Evolutionary conservation across 2,113 vertebrate species (phyloP).

Genomic region (Neolamprologus kungweensis): DNA sequence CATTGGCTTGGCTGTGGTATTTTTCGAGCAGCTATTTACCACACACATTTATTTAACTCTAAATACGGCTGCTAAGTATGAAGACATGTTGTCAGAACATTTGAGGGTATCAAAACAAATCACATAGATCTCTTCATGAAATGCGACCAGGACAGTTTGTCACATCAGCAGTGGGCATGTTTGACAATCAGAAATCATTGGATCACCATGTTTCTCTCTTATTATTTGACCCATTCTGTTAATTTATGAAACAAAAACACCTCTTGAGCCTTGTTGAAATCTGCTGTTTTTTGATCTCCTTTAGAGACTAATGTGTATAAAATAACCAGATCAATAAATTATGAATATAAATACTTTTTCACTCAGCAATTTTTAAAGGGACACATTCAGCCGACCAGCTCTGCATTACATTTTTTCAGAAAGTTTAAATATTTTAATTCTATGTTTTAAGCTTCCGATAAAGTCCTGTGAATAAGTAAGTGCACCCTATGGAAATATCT

Average conservation of each 20-base stretch:
- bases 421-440: neutral
- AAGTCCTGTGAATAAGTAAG: neutral
- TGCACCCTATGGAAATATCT: neutral
- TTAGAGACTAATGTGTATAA: neutral
- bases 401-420: fast-evolving
- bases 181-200: fast-evolving
- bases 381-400: neutral
- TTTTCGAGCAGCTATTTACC: neutral
- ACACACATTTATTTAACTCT: neutral
- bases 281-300: neutral
- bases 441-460: neutral
- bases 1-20: neutral
- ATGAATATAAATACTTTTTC: neutral
- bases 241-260: neutral
- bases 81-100: neutral
- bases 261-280: neutral
- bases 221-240: neutral
- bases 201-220: neutral
- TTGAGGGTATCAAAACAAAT: neutral
- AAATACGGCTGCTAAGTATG: neutral
- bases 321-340: neutral
- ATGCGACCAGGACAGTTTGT: fast-evolving
- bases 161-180: neutral
- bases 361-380: neutral
- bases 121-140: neutral